phyloP scores from a whole-genome alignment of 2,888 invertebrate species.

The Apamea monoglypha region DNA sequence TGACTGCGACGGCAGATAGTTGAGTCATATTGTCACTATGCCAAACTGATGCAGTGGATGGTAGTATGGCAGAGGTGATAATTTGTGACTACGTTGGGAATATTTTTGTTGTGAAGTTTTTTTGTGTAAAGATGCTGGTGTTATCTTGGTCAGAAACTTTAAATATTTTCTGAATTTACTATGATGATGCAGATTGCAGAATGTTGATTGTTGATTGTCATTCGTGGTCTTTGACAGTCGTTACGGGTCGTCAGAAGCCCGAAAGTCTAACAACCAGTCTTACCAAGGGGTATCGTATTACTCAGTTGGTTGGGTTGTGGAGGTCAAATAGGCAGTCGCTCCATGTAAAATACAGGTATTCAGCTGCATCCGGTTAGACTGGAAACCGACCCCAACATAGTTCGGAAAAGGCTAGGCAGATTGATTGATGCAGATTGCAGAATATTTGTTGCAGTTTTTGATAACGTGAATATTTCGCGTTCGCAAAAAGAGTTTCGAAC shows the following conservation, averaged over 20 bases:
- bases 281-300: no score
- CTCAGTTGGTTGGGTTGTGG: no score
- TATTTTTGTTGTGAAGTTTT: background rate
- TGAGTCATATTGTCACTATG: slow-evolving; percentile 63
- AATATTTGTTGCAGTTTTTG: background rate
- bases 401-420: no score
- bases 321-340: no score
- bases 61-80: slow-evolving; percentile 60
- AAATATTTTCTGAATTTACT: background rate
- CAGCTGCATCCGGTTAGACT: no score
- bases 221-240: no score
- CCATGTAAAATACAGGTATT: no score
- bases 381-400: no score
- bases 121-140: background rate
- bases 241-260: no score
- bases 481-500: background rate
- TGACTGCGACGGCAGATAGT: slow-evolving; percentile 51
- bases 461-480: background rate
- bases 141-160: background rate
- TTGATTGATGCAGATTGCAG: background rate
- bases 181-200: background rate
- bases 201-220: no score
- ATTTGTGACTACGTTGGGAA: background rate
- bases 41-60: slow-evolving; percentile 73
- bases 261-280: no score